Evolutionary conservation across 2,888 invertebrate species (phyloP).

Genomic region (Synanthedon myopaeformis): DNA sequence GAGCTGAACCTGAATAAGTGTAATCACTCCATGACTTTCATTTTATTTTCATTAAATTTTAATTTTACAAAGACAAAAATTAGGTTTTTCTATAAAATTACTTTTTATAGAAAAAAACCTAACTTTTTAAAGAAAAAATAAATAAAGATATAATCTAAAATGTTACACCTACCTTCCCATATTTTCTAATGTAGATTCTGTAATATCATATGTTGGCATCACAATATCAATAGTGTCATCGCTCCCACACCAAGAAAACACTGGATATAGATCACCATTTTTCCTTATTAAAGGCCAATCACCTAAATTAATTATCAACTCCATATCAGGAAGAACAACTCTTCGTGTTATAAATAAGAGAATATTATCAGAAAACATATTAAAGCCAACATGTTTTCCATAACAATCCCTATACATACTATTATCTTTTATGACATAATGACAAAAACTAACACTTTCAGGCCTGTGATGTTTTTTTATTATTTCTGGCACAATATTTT

Average conservation of each 20-base stretch:
- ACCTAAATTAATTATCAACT: constrained; percentile 92
- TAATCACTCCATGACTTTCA: neutral
- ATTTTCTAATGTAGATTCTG: constrained; percentile 90
- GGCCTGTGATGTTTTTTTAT: constrained; percentile 80
- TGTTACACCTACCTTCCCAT: constrained; percentile 81
- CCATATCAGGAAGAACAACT: constrained; percentile 84
- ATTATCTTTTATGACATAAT: constrained; percentile 88
- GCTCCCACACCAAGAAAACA: constrained; percentile 98
- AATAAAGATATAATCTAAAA: neutral
- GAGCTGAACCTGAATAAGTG: neutral
- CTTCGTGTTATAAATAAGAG: constrained; percentile 85
- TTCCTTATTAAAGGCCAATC: constrained; percentile 91
- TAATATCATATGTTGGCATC: constrained; percentile 95
- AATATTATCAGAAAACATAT: constrained; percentile 93
- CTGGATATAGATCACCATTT: constrained; percentile 73
- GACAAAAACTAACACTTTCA: constrained; percentile 87
- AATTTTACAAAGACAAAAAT: constrained; percentile 6
- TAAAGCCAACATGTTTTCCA: constrained; percentile 95
- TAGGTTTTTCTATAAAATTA: neutral
- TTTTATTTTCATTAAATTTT: neutral
- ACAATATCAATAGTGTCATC: constrained; percentile 87
- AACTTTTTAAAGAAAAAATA: neutral
- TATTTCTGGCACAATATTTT: constrained; percentile 72
- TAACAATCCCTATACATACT: constrained; percentile 88
- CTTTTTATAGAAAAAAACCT: too few relatives aligned